Base-by-base conservation (phyloP, 2,113 vertebrate species). In the Cairina moschata region DNA sequence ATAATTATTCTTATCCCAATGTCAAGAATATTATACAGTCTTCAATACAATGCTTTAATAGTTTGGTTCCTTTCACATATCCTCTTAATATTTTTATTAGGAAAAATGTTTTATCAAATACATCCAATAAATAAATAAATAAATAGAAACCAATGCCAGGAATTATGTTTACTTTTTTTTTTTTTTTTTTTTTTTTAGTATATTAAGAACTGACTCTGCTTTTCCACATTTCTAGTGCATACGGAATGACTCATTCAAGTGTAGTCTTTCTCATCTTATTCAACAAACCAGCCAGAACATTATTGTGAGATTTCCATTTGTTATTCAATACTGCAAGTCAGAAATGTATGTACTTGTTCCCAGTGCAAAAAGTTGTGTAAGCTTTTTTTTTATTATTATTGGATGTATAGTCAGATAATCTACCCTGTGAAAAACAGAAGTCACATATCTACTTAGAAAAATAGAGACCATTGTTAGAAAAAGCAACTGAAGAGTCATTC, bases 181-280 rank as follows among this genome's bases (percentile, higher is more conserved):
- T 46, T 20, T 46, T 46, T 46, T 20, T 46, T 46, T 46, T 46
- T 56, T 91, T 94, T 77, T 91, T 93, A 13, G 48, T 94, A 74
- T 84, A 78, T 68, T 56, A 77, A 76, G 85, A 93, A 77, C 17
- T 22, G 36, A 17, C 32, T 93, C 48, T 90, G 23, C 60, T 44
- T 91, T 92, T 66, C 36, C 65, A 91, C 73, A 92, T 59, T 87
- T 89, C 71, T 93, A 60, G n/a, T 87, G 50, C 13, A 13, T 44
- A 44, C 13, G n/a, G 59, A 93, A 88, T 90, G 77, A 94, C 52
- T 94, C 79, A 86, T 75, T 90, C 88, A 38, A 81, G 55, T 68
- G 46, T 79, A 65, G 4, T 90, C 95, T 95, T 86, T 73, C 66
- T 94, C 50, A 84, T 77, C 8, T 84, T 89, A 94, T 94, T 93